Evolutionary conservation across 2,888 invertebrate genomes (phyloP).

Genomic region (Hirtodrosophila alboralis): DNA sequence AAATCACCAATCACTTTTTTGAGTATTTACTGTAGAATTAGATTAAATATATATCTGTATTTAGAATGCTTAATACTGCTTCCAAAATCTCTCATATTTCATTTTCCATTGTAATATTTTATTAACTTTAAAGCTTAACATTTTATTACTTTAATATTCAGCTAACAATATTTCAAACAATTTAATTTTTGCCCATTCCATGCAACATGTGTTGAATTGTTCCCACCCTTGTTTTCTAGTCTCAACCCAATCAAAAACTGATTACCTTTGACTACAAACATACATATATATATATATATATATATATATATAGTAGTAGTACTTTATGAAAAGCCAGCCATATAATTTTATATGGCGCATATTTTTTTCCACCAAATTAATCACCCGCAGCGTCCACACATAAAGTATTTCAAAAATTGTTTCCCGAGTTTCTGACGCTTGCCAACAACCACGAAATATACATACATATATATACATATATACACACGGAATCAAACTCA

Average conservation of each 20-base stretch:
- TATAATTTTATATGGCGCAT: constrained; percentile 38
- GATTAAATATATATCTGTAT: no score
- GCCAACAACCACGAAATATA: constrained; percentile 25
- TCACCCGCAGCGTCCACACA: constrained; percentile 62
- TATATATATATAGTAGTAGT: no score
- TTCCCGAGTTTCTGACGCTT: constrained; percentile 15
- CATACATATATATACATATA: no score
- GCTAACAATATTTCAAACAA: no score
- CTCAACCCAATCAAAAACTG: constrained; percentile 30
- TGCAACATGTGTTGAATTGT: constrained; percentile 13
- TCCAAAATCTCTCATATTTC: no score
- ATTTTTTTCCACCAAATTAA: constrained; percentile 63
- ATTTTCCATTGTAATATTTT: no score
- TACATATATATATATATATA: no score
- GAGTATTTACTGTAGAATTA: no score
- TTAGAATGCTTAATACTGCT: no score
- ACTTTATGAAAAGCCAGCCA: constrained; percentile 13
- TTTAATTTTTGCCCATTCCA: constrained; percentile 10
- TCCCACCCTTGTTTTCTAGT: constrained; percentile 1
- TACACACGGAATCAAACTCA: constrained; percentile 17
- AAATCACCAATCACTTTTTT: no score
- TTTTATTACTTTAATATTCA: background rate
- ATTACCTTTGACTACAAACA: constrained; percentile 44
- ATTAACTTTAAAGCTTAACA: no score
- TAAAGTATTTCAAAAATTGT: constrained; percentile 30